Evolutionary conservation across 1,140 invertebrate genomes (phyloP).

Genomic region (Aphelenchoides avenae): DNA sequence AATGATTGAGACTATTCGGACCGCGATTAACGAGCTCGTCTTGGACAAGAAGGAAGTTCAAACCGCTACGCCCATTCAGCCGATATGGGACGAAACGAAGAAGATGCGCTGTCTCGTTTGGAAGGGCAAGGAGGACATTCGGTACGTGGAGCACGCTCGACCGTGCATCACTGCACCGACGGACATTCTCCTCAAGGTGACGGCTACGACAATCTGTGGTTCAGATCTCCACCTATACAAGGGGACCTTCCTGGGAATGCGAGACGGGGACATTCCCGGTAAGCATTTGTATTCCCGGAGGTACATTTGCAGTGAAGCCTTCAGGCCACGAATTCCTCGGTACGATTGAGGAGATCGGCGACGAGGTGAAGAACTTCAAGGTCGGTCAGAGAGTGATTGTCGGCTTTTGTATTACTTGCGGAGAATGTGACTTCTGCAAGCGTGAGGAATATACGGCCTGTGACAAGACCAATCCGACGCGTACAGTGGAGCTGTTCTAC

Average conservation of each 20-base stretch:
- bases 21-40: no score
- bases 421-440: slow-evolving; percentile 25
- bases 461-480: slow-evolving; percentile 27
- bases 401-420: slow-evolving; percentile 22
- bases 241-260: slow-evolving; percentile 24
- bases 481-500: slow-evolving; percentile 19
- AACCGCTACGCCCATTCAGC: no score
- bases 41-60: no score
- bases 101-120: slow-evolving; percentile 19
- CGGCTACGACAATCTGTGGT: slow-evolving; percentile 30
- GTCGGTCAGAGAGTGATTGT: slow-evolving; percentile 27
- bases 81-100: slow-evolving; percentile 15
- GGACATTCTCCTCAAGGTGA: slow-evolving; percentile 21
- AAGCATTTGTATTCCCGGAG: background rate
- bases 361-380: slow-evolving; percentile 19
- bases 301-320: background rate
- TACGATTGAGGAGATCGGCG: slow-evolving; percentile 16
- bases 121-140: slow-evolving; percentile 17
- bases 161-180: slow-evolving; percentile 19
- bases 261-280: slow-evolving; percentile 24
- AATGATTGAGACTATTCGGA: no score
- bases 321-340: slow-evolving; percentile 36
- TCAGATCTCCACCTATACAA: slow-evolving; percentile 34
- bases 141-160: slow-evolving; percentile 4
- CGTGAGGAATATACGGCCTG: slow-evolving; percentile 26